These are phyloP conservation scores for Dendropsophus ebraccatus DNA, from an alignment of 2,113 vertebrate species.

Conservation along the genomic window DNA sequence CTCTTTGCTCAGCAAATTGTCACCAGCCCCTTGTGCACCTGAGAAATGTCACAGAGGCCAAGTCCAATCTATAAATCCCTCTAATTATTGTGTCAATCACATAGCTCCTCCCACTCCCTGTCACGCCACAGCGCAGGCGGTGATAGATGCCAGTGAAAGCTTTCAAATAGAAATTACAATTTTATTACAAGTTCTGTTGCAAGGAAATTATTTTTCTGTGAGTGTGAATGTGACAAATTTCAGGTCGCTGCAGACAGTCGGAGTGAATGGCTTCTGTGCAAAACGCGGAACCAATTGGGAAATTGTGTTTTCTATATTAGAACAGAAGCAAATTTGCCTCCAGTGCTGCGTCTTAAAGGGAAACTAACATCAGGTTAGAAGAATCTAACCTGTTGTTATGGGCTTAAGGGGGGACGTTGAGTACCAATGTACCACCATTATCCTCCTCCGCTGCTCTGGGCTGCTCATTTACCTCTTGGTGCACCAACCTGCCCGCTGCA, in stretches of 20 bases:
- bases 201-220: neutral
- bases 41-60: neutral
- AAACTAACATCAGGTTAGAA: too few relatives aligned
- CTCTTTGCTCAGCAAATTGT: neutral
- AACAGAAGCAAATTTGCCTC: neutral
- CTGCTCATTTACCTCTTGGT: too few relatives aligned
- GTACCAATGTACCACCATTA: too few relatives aligned
- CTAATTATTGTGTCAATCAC: neutral
- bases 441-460: too few relatives aligned
- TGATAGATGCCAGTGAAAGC: neutral
- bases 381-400: too few relatives aligned
- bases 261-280: neutral
- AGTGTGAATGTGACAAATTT: neutral
- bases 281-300: neutral
- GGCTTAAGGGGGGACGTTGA: too few relatives aligned
- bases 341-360: neutral
- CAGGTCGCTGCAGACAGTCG: neutral
- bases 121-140: neutral
- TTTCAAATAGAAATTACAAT: neutral
- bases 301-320: neutral
- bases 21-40: neutral
- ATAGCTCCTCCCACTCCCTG: neutral
- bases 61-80: neutral
- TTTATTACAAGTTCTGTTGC: neutral
- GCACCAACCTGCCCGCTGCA: too few relatives aligned